Base-by-base conservation (phyloP, 2,113 vertebrate species). In the Sinocyclocheilus rhinocerous region DNA sequence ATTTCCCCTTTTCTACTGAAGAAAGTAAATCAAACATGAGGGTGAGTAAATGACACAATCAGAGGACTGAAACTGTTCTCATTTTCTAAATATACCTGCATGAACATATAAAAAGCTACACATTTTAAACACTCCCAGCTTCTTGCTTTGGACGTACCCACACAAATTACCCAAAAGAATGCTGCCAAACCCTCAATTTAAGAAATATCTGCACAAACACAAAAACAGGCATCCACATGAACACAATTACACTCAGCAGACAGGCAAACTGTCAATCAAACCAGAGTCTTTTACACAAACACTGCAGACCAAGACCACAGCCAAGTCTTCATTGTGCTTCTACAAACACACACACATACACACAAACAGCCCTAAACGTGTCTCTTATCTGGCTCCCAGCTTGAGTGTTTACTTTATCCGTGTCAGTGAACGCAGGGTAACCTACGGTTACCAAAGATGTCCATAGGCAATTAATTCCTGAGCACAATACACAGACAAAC, bases 361-460 rank as follows among this genome's bases (percentile, higher is more conserved):
- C 59, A 45, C 50, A 48, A 29, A 84, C 63, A 75, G 29, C 70
- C 8, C 9, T 57, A 84, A 79, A 89, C 15, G 48, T 76, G 55
- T 76, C 26, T 63, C 79, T 89, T 87, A 89, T 89, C 88, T 83
- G 39, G 16, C 42, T 76, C 50, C 42, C 85, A 72, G 20, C 73
- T 84, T 75, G 75, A 39, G 50, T 89, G 88, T 87, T 89, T 89
- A 87, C 67, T 85, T 76, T 61, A 83, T 48, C 67, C 65, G 33
- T 55, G 86, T 87, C 88, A 87, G 73, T 89, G 88, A 87, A 85
- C 88, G 72, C 22, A 67, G 55, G n/a, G 88, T 75, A 84, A 85
- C 76, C 39, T 6, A 48, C 8, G 4, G 45, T 50, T 50, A 76
- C 11, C 29, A 70, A 84, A 26, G 72, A 29, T 18, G 52, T 55